Evolutionary conservation across 2,888 invertebrate species (phyloP).

Genomic region (Ectemnius continuus): DNA sequence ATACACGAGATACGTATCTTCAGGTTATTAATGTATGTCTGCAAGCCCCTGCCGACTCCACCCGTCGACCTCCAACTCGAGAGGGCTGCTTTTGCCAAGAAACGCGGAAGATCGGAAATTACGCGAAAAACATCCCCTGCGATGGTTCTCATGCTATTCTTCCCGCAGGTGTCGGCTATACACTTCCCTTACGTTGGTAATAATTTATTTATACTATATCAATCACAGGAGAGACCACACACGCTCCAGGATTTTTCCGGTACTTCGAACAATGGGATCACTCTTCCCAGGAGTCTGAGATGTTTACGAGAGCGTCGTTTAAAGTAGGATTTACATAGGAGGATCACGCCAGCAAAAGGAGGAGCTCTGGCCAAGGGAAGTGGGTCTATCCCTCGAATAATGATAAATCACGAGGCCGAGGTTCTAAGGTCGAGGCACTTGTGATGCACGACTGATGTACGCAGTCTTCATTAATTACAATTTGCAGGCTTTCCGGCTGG

Average conservation of each 20-base stretch:
- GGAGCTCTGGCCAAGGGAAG: too few species aligned
- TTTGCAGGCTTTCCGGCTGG: slow-evolving; percentile 12
- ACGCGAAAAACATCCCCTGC: slow-evolving; percentile 55
- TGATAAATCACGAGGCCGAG: slow-evolving; percentile 2
- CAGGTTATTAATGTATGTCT: slow-evolving; percentile 76
- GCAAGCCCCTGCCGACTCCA: slow-evolving; percentile 57
- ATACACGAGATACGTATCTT: slow-evolving; percentile 72
- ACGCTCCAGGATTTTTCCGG: too few species aligned
- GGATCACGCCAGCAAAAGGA: too few species aligned
- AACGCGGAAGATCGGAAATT: slow-evolving; percentile 42
- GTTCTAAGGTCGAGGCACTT: background rate
- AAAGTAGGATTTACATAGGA: too few species aligned
- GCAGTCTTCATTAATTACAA: slow-evolving; percentile 18
- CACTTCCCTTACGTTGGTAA: background rate
- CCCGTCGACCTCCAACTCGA: slow-evolving; percentile 44
- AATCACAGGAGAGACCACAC: too few species aligned
- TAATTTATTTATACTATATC: background rate
- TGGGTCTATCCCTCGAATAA: background rate
- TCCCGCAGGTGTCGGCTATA: background rate
- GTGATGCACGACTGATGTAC: background rate
- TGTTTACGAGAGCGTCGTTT: too few species aligned
- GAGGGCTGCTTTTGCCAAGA: slow-evolving; percentile 65
- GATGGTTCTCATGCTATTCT: slow-evolving; percentile 65
- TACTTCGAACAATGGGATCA: too few species aligned
- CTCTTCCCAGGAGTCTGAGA: too few species aligned